Conservation (phyloP, 2,888 invertebrate species). For the Diplolepis rosae region DNA sequence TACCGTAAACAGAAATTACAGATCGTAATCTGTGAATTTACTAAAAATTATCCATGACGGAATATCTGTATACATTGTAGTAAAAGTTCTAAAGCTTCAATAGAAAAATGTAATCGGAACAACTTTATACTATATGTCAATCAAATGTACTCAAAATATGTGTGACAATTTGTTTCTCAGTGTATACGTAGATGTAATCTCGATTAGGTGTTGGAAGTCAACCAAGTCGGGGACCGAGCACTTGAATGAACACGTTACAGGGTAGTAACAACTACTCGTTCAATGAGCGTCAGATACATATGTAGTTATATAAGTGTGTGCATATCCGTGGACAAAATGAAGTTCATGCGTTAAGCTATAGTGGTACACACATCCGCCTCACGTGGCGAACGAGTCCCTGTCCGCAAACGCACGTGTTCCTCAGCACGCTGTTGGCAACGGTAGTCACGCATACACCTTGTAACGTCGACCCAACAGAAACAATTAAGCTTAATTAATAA, state of each 20-base stretch:
- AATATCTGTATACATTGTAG: too few species aligned
- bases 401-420: constrained; percentile 56
- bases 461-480: constrained; percentile 59
- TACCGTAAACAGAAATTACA: too few species aligned
- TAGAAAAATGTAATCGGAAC: too few species aligned
- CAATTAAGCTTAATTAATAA: constrained; percentile 70
- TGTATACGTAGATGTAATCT: not conserved
- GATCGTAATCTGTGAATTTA: too few species aligned
- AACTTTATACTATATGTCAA: too few species aligned
- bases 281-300: constrained; percentile 8
- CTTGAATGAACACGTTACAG: constrained; percentile 19
- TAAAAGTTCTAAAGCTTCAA: too few species aligned
- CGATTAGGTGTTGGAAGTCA: constrained; percentile 9
- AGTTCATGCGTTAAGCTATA: constrained; percentile 8
- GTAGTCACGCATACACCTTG: constrained; percentile 61
- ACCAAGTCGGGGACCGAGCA: constrained; percentile 6
- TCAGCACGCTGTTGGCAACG: constrained; percentile 53
- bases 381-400: constrained; percentile 27
- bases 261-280: constrained; percentile 20
- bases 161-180: not conserved
- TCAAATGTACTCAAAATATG: not conserved
- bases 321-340: constrained; percentile 4
- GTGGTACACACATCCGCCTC: constrained; percentile 5
- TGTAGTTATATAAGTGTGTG: not conserved
- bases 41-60: too few species aligned